Evolutionary conservation across 2,888 invertebrate genomes (phyloP).

Genomic region (Polymixis flavicincta): DNA sequence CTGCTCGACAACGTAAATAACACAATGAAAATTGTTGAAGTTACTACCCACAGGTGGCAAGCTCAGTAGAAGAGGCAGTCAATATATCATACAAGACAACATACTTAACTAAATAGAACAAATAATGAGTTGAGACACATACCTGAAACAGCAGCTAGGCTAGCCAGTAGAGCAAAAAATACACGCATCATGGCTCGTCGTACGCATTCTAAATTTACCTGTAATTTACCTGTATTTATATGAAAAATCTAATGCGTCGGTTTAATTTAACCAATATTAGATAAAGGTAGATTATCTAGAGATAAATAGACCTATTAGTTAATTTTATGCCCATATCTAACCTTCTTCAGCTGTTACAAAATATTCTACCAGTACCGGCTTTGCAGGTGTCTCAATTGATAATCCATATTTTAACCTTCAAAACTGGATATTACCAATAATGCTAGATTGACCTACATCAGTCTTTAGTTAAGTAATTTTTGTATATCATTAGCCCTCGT

Average conservation of each 20-base stretch:
- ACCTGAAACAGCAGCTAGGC: slow-evolving; percentile 67
- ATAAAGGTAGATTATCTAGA: slow-evolving; percentile 33
- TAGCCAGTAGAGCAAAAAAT: slow-evolving; percentile 53
- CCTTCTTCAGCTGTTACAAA: slow-evolving; percentile 43
- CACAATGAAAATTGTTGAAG: not conserved
- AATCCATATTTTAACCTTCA: not conserved
- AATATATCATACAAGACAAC: not conserved
- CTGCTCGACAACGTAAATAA: not conserved
- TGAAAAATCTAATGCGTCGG: slow-evolving; percentile 13
- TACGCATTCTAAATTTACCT: slow-evolving; percentile 10
- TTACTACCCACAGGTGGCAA: not conserved
- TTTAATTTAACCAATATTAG: slow-evolving; percentile 32
- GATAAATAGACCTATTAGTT: slow-evolving; percentile 37
- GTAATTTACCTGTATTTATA: slow-evolving; percentile 48
- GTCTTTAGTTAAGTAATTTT: not conserved
- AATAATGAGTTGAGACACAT: slow-evolving; percentile 13
- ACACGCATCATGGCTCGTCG: slow-evolving; percentile 52
- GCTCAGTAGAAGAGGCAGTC: not conserved
- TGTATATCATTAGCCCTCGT: not conserved
- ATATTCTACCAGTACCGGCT: slow-evolving; percentile 21
- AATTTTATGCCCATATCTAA: slow-evolving; percentile 33
- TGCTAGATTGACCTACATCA: slow-evolving; percentile 1
- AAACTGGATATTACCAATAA: slow-evolving; percentile 3
- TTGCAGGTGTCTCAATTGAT: slow-evolving; percentile 19
- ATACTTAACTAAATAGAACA: not conserved